Evolutionary conservation across 2,113 vertebrate genomes (phyloP).

Genomic region (Petroica traversi): DNA sequence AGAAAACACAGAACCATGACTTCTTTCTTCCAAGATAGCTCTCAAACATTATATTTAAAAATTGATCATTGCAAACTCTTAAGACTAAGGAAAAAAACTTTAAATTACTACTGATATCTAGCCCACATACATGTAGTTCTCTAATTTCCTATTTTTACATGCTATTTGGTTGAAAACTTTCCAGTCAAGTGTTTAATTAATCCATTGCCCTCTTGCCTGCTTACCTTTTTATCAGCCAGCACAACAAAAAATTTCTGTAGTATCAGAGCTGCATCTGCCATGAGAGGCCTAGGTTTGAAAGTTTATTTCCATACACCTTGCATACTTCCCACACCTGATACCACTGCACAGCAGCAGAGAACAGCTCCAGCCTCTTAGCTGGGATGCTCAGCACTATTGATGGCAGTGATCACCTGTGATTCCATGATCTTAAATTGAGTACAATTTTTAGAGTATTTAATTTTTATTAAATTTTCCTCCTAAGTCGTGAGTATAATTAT

Average conservation of each 20-base stretch:
- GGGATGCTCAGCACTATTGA: not conserved
- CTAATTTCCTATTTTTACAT: not conserved
- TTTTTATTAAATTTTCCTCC: not conserved
- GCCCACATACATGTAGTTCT: not conserved
- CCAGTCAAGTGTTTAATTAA: not conserved
- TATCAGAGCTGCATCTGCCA: not conserved
- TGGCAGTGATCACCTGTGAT: not conserved
- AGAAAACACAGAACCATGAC: not conserved
- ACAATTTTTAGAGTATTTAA: not conserved
- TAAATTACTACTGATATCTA: not conserved
- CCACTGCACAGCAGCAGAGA: not conserved
- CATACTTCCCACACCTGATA: no score
- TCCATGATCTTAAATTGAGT: not conserved
- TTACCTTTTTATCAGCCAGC: not conserved
- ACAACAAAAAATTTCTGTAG: fast-evolving
- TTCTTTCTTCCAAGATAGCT: not conserved
- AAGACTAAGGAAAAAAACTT: not conserved
- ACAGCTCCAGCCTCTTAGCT: not conserved
- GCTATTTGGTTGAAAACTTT: not conserved
- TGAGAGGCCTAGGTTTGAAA: not conserved
- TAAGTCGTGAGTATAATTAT: not conserved
- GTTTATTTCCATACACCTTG: not conserved
- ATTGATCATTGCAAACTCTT: not conserved
- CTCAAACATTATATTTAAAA: not conserved
- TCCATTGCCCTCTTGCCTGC: not conserved